phyloP scores from a whole-genome alignment of 2,113 vertebrate species.

The Calonectris borealis region DNA sequence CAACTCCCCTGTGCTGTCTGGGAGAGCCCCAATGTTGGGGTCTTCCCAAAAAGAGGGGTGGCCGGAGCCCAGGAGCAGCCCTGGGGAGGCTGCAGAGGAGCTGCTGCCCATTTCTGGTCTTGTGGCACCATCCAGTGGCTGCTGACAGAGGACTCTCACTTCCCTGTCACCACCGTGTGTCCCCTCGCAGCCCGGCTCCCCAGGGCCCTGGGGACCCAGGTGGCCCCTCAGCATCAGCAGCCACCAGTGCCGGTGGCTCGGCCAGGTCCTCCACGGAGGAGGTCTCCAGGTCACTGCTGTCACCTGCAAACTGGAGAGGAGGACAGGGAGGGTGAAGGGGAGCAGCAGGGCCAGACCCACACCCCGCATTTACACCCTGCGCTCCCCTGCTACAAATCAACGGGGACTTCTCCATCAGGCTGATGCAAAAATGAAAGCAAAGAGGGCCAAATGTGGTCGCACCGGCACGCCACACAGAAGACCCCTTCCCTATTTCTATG shows the following conservation, averaged over 20 bases:
- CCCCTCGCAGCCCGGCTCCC: background rate
- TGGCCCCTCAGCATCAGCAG: slow-evolving; percentile 17
- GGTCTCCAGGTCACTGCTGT: slow-evolving; percentile 64
- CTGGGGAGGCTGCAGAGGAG: background rate
- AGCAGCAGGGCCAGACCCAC: background rate
- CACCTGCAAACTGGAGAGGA: slow-evolving; percentile 46
- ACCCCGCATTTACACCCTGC: no score
- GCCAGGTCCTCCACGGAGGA: slow-evolving; percentile 64
- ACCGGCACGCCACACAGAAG: background rate
- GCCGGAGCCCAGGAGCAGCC: background rate
- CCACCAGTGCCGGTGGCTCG: background rate
- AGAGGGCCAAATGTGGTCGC: background rate
- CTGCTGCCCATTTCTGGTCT: background rate
- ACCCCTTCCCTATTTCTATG: rapidly evolving
- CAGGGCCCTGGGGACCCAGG: background rate
- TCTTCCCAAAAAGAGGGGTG: rapidly evolving
- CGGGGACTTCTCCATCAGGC: background rate
- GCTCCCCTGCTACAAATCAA: no score
- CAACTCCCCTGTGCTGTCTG: no score
- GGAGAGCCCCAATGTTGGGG: rapidly evolving
- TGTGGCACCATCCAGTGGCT: slow-evolving; percentile 63
- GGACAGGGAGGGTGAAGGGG: background rate
- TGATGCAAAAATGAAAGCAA: background rate
- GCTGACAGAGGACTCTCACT: background rate
- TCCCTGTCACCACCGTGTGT: rapidly evolving